These are phyloP conservation scores for Ia io DNA, from an alignment of 2,113 vertebrate species.

Conservation along the genomic window DNA sequence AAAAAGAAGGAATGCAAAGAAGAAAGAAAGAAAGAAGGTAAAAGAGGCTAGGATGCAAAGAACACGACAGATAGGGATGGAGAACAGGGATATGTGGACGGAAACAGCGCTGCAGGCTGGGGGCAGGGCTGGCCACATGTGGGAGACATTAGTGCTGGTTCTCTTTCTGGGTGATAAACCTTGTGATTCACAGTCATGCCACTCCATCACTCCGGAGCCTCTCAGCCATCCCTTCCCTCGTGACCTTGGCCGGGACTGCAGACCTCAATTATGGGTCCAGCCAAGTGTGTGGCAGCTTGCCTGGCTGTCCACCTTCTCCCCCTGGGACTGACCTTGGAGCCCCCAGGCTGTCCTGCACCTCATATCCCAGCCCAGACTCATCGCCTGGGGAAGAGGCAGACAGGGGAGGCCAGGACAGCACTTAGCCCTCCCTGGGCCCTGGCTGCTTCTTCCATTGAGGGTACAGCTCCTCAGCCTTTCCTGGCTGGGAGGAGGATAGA, in stretches of 20 bases:
- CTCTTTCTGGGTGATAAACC: slow-evolving; percentile 75
- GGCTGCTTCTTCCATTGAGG: background rate
- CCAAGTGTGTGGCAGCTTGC: slow-evolving; percentile 65
- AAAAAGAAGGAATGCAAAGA: background rate
- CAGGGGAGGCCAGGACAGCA: background rate
- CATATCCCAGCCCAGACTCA: background rate
- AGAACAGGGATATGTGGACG: background rate
- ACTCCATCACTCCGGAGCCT: slow-evolving; percentile 11
- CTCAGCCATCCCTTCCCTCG: slow-evolving; percentile 52
- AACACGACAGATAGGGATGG: background rate
- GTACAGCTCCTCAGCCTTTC: background rate
- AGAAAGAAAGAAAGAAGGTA: background rate
- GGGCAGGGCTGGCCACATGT: background rate
- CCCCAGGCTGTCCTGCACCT: background rate
- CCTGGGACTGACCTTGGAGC: background rate
- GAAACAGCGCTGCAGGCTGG: background rate
- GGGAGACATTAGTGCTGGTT: background rate
- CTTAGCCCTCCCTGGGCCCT: background rate
- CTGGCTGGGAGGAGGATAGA: background rate
- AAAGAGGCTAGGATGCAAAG: background rate
- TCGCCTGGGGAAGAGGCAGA: background rate
- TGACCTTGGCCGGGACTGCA: slow-evolving; percentile 72
- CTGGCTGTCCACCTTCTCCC: slow-evolving; percentile 15
- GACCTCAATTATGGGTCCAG: slow-evolving; percentile 73
- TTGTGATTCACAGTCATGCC: slow-evolving; percentile 61